Base-by-base conservation (phyloP, 2,888 invertebrate species). In the Troides aeacus region DNA sequence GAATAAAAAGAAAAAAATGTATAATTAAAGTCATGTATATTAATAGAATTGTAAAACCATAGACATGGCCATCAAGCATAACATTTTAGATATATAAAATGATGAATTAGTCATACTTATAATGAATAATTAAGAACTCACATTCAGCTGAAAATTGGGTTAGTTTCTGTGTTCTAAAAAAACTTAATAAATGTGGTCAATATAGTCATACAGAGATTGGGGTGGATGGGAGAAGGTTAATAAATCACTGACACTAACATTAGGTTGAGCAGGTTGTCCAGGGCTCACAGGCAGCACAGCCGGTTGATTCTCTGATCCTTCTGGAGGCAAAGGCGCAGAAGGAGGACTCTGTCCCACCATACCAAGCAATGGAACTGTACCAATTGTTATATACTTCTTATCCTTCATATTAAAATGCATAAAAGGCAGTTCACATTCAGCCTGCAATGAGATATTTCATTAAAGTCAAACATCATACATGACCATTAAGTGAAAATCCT, bases 351-450 rank as follows among this genome's bases (percentile, higher is more conserved):
- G 91, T 12, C 94, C 93, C 61, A 85, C 83, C 75, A 94, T 90
- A 15, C 91, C 94, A 69, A 94, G 89, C 74, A 96, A 82, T 2
- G 97, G 97, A 73, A 97, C 94, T 0, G 96, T 96, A 42, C 97
- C 97, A 75, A 97, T 94, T 0, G 94, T 94, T 64, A 97, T 93
- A 50, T 95, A 94, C 76, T 95, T 94, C 80, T 93, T 94, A 46
- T 94, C 94, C 39, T 91, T 91, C 74, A 96, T 83, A 82, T 96
- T 95, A 73, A 94, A 87, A 77, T 96, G 95, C 77, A 94, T 92
- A 24, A 95, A 95, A 42, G 94, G 93, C 1, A 95, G 94, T 63
- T 92, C 93, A 73, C 94, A 94, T 77, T 94, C 93, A 72, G 95
- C 92, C 95, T 95, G 75, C 1, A 72, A 74, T 39, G 12, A 46